Evolutionary conservation across 2,797 vertebrate genomes (phyloP).

Genomic region (Parambassis ranga): DNA sequence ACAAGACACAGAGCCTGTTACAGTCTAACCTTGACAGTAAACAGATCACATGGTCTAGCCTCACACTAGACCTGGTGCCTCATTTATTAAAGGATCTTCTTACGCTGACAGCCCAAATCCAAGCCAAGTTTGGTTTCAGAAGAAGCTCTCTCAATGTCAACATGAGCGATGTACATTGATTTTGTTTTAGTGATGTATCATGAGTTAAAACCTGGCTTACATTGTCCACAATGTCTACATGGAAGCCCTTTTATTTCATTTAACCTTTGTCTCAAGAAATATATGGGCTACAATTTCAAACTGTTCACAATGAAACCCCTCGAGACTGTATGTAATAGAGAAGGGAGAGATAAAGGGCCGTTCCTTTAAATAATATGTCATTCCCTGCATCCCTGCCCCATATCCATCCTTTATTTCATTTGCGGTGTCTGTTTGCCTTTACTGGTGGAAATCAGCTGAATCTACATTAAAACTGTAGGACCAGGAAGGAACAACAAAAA

Average conservation of each 20-base stretch:
- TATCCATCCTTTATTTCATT: background rate
- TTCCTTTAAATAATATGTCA: conserved; percentile 13
- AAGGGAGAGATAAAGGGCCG: background rate
- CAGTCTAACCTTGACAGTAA: conserved; percentile 57
- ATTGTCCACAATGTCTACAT: background rate
- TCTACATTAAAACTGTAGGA: background rate
- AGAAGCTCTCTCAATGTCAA: conserved; percentile 38
- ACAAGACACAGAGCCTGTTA: conserved; percentile 45
- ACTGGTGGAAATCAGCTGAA: conserved; percentile 4
- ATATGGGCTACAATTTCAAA: conserved; percentile 13
- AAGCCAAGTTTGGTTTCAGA: conserved; percentile 26
- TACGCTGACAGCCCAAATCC: conserved; percentile 36
- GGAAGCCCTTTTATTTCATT: too few species aligned
- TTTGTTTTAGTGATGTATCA: too few species aligned
- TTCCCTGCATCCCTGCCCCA: background rate
- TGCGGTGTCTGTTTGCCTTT: too few species aligned
- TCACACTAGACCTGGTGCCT: conserved; percentile 52
- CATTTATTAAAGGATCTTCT: conserved; percentile 60
- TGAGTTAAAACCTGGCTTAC: background rate
- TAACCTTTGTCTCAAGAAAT: background rate
- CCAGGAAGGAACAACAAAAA: background rate
- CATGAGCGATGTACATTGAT: too few species aligned
- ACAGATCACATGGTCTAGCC: conserved; percentile 65
- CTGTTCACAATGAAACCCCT: background rate
- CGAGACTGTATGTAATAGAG: background rate